Conservation (phyloP, 2,888 invertebrate species). For the Creontiades dilutus region DNA sequence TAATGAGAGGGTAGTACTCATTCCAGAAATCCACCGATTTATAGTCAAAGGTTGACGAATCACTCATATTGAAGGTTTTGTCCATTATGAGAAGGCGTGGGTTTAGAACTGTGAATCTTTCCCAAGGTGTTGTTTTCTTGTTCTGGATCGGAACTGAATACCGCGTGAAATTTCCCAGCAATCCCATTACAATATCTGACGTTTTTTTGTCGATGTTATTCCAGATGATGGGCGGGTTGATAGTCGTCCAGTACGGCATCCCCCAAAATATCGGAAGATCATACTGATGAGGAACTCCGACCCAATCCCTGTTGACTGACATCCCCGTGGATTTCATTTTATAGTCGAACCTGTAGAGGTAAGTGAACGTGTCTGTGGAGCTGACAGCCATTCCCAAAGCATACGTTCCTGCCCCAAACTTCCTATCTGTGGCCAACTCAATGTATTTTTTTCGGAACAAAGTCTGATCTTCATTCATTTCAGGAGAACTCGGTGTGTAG, state of each 20-base stretch:
- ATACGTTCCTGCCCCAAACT: conserved; percentile 86
- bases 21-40: conserved; percentile 91
- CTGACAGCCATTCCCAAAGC: conserved; percentile 84
- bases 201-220: conserved; percentile 88
- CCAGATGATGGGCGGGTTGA: conserved; percentile 82
- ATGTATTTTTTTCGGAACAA: conserved; percentile 84
- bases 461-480: conserved; percentile 80
- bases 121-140: conserved; percentile 87
- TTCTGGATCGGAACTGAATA: conserved; percentile 84
- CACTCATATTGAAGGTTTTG: conserved; percentile 88
- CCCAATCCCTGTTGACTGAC: conserved; percentile 87
- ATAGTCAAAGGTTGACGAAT: conserved; percentile 84
- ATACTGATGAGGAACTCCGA: conserved; percentile 89
- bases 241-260: conserved; percentile 85
- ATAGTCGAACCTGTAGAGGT: conserved; percentile 86
- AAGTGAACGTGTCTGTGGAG: conserved; percentile 80
- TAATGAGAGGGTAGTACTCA: conserved; percentile 88
- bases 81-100: conserved; percentile 88
- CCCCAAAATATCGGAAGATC: conserved; percentile 91
- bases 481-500: conserved; percentile 81
- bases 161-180: conserved; percentile 89
- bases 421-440: conserved; percentile 87
- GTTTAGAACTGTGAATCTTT: conserved; percentile 83
- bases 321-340: conserved; percentile 80
- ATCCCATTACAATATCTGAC: conserved; percentile 88